phyloP scores from a whole-genome alignment of 2,888 invertebrate genomes.

The Anoncus sp. region DNA sequence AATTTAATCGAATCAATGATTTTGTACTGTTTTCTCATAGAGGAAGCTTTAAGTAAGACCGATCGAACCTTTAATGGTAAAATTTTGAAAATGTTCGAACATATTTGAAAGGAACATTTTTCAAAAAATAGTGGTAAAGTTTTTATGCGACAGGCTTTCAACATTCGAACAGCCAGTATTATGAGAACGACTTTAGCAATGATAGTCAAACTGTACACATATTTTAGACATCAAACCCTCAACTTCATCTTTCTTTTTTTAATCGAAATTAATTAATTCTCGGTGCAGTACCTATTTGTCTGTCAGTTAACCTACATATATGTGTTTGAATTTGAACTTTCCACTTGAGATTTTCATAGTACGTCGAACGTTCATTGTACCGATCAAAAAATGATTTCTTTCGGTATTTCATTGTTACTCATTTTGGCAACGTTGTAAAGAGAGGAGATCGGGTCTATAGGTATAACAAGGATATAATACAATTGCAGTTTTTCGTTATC shows the following conservation, averaged over 20 bases:
- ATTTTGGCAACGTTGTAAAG: background rate
- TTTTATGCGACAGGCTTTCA: no score
- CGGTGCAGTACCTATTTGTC: background rate
- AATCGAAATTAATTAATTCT: background rate
- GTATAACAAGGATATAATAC: background rate
- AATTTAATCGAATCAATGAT: no score
- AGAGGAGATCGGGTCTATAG: background rate
- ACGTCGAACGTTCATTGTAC: background rate
- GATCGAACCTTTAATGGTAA: no score
- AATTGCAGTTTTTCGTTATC: constrained; percentile 71
- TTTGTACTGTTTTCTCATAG: no score
- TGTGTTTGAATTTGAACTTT: background rate
- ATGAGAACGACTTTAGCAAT: no score
- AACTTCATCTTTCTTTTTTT: background rate
- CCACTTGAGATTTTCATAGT: background rate
- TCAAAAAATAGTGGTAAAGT: no score
- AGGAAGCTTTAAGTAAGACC: no score
- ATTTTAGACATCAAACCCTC: no score
- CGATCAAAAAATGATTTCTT: background rate
- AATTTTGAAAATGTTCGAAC: no score
- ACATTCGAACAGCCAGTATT: no score
- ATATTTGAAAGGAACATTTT: no score
- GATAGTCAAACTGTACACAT: no score
- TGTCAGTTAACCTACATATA: background rate
- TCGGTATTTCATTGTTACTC: background rate